Evolutionary conservation across 2,888 invertebrate genomes (phyloP), one percentile per base, ranked within the genome.

Genomic region (Zygothrica quintamaculata): DNA sequence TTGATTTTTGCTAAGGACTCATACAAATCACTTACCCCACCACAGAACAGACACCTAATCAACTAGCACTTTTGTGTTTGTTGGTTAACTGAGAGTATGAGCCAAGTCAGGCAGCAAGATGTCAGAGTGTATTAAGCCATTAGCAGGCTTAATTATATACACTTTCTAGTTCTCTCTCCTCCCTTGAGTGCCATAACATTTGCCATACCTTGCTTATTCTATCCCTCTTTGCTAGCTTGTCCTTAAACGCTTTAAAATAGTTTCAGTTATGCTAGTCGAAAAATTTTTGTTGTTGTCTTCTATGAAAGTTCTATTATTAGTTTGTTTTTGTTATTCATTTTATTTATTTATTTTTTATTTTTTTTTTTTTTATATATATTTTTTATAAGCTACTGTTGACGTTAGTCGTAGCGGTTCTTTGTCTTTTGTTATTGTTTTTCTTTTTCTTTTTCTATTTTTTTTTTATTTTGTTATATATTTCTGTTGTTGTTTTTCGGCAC

Each of bases 401-500:
- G 50, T 26, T 51, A 48, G 56, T 62, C 34, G 33, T 25, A 52
- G 48, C 55, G 25, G 25, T 42, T 9, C 11, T 37, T 39, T 61
- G 48, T 56, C n/a, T 66, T 37, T 69, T 58, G 43, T 29, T 48
- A 34, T 15, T n/a, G 3, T 46, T 64, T 4, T 47, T 55, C 16
- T 50, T 55, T 43, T 26, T 51, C 39, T 37, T 26, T 42, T 43
- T 37, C 29, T 25, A 13, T 25, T 25, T 25, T 39, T 51, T 26
- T 25, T 7, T 57, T 13, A 37, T 34, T 15, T 48, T 52, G 12
- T 39, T 37, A 9, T 3, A 9, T n/a, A 26, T 18, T 39, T 61
- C 11, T 62, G 48, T 50, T 56, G 44, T 50, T 73, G 34, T 60
- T 74, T 74, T 85, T 80, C 44, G 86, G 84, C 84, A 84, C 77